A percentile compares a stretch with the other conserved stretches of the same genome.
Conservation (phyloP, 2,797 vertebrate species). For the Syndactyla subalaris region DNA sequence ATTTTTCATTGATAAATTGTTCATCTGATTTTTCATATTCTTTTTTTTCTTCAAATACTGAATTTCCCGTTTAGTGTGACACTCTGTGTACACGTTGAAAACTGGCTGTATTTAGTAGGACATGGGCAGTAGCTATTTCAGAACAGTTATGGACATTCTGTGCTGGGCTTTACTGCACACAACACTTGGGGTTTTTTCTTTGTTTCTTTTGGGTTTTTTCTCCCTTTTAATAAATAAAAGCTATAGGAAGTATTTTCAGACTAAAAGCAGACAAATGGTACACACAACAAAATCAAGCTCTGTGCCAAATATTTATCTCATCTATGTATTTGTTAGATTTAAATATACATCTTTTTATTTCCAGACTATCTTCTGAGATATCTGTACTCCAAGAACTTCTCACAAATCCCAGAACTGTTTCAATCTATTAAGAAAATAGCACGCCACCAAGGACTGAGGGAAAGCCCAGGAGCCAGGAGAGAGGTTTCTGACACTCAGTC, state of each 20-base stretch:
- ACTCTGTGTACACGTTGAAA: neutral
- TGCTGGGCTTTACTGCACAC: neutral
- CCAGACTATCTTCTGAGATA: neutral
- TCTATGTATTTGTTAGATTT: neutral
- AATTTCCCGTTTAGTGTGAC: neutral
- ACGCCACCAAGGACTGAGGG: neutral
- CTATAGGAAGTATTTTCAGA: neutral
- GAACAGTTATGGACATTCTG: neutral
- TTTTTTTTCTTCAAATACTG: neutral
- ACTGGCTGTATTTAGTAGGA: neutral
- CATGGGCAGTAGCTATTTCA: neutral
- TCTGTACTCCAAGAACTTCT: neutral
- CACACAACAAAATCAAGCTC: neutral
- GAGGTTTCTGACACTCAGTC: neutral
- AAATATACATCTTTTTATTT: neutral
- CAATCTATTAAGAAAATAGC: conserved; percentile 30
- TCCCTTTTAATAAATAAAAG: neutral
- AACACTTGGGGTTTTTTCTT: no score
- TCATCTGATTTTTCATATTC: neutral
- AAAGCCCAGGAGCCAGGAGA: neutral
- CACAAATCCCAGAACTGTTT: conserved; percentile 5
- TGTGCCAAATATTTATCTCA: neutral
- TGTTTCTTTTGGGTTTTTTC: no score
- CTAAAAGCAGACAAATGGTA: neutral
- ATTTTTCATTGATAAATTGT: neutral